Evolutionary conservation across 92 coral and sea anemone genomes (phyloP).

Genomic region (Siderastrea siderea): DNA sequence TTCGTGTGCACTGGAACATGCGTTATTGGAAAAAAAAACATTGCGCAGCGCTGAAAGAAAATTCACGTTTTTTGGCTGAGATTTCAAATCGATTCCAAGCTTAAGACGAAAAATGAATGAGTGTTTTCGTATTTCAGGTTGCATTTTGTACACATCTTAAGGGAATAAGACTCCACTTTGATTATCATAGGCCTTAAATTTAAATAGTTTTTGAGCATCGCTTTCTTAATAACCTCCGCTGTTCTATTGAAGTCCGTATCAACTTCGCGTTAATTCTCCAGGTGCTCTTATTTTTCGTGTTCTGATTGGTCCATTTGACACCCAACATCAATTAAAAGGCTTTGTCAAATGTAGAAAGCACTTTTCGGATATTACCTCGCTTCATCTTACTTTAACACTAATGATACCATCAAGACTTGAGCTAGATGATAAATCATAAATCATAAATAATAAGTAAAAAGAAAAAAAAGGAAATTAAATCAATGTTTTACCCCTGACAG

Average conservation of each 20-base stretch:
- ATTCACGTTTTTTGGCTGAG: background rate
- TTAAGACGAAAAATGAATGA: too few relatives aligned
- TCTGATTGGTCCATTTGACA: constrained; percentile 18
- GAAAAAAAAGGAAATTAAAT: background rate
- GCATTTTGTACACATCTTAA: background rate
- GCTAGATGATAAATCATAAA: background rate
- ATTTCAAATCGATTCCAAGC: background rate
- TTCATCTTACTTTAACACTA: background rate
- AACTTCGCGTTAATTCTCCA: background rate
- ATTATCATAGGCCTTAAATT: background rate
- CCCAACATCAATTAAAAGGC: background rate
- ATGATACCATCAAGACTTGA: background rate
- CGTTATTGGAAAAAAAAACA: background rate
- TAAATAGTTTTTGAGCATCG: constrained; percentile 2
- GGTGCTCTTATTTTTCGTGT: background rate
- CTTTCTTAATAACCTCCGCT: background rate
- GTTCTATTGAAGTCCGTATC: background rate
- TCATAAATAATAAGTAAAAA: background rate
- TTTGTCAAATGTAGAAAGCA: background rate
- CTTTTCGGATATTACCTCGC: background rate
- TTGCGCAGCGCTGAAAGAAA: background rate
- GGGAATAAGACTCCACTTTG: background rate
- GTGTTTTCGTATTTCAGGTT: background rate
- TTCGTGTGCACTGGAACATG: background rate
- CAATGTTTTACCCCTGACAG: background rate